Evolutionary conservation across 2,797 vertebrate species (phyloP), one percentile per base, ranked within the genome.

Genomic region (Parotocinclus haroldoi): DNA sequence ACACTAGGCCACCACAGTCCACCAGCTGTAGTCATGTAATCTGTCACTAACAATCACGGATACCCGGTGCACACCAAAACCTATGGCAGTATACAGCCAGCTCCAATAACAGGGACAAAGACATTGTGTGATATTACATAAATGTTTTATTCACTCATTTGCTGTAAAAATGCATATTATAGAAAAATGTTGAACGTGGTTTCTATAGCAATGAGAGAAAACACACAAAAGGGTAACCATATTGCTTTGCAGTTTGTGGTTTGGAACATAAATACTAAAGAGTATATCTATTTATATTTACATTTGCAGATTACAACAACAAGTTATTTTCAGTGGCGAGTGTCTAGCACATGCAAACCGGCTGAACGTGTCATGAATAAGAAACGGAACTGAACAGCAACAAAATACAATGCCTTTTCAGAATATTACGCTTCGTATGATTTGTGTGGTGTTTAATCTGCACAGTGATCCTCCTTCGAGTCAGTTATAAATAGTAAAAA

Each of bases 201-300:
- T 79, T 75, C 72, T 76, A 75, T 65, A 77, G 64, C 75, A 77
- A 79, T 63, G 39, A 58, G 46, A 54, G 16, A 14, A 38, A 52
- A 56, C 45, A 49, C 63, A 68, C 63, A 66, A 51, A 63, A 61
- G 65, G 48, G 72, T 66, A 69, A 74, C 69, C 65, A 76, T 77
- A 79, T 79, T 79, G 78, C 78, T 79, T 79, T 63, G 53, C 68
- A 62, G 76, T 78, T 88, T 87, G 91, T 78, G 72, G 57, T 82
- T 84, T 90, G 90, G 92, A 92, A 84, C 91, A 93, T 93, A 92
- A 93, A 93, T 95, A 92, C 93, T 92, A 88, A 89, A 91, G 92
- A 89, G 79, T 88, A 90, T 85, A 60, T 78, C 78, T 83, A 66
- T 79, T 79, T 81, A 77, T 93, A 93, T 95, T 82, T 93, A 97